Evolutionary conservation across 1,140 invertebrate species (phyloP).

Genomic region (Diorhabda elongata): DNA sequence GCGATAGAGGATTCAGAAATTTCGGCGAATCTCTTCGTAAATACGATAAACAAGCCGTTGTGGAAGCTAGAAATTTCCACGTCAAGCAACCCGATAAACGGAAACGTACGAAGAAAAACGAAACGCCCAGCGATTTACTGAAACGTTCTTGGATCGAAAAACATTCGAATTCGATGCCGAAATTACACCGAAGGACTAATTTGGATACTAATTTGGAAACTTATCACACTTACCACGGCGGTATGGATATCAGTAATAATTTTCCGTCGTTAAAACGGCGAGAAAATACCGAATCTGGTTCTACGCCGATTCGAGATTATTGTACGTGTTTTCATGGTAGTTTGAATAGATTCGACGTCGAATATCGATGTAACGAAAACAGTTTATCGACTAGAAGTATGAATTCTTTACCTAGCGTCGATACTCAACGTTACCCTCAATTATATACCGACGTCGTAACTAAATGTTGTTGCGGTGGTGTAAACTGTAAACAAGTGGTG

Average conservation of each 20-base stretch:
- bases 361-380: conserved; percentile 5
- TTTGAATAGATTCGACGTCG: conserved; percentile 12
- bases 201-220: conserved; percentile 23
- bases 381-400: conserved; percentile 3
- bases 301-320: not conserved
- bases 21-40: conserved; percentile 9
- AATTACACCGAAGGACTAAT: conserved; percentile 24
- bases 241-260: not conserved
- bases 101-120: conserved; percentile 21
- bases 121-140: conserved; percentile 31
- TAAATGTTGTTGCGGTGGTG: conserved; percentile 33
- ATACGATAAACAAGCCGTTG: conserved; percentile 4
- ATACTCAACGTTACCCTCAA: conserved; percentile 7
- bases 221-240: conserved; percentile 43
- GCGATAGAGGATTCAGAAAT: conserved; percentile 13
- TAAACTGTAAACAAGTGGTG: conserved; percentile 32
- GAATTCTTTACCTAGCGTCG: conserved; percentile 10
- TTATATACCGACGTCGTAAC: conserved; percentile 18
- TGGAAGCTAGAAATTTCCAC: conserved; percentile 6
- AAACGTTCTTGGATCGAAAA: conserved; percentile 32
- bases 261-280: not conserved
- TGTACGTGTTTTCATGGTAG: conserved; percentile 1
- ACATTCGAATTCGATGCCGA: conserved; percentile 40
- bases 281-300: not conserved
- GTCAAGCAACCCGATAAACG: conserved; percentile 5